Percentiles rank a stretch among this genome's conserved stretches.
Evolutionary conservation across 2,888 invertebrate species (phyloP).

Genomic region (Hyposoter dolosus): DNA sequence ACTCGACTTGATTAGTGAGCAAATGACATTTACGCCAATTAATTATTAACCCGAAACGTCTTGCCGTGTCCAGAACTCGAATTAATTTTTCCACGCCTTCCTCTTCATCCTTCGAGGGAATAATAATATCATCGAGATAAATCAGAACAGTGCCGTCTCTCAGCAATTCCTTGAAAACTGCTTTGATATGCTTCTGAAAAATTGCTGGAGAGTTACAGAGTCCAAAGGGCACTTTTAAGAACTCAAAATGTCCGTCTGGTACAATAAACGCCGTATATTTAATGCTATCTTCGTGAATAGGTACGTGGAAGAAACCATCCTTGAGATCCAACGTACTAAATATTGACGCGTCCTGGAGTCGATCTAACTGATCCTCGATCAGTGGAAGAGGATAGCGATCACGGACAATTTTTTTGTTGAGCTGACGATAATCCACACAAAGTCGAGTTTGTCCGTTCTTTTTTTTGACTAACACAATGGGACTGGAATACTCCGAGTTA

Average conservation of each 20-base stretch:
- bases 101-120: conserved; percentile 11
- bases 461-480: conserved; percentile 50
- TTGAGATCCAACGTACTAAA: conserved; percentile 44
- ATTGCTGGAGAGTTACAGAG: conserved; percentile 1
- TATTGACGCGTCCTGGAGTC: conserved; percentile 19
- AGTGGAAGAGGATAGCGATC: conserved; percentile 38
- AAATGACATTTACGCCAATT: conserved; percentile 7
- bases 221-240: conserved; percentile 1
- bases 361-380: conserved; percentile 29
- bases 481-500: conserved; percentile 43
- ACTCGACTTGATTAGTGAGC: not conserved
- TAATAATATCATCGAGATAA: conserved; percentile 20
- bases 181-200: conserved; percentile 43
- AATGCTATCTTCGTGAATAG: conserved; percentile 68
- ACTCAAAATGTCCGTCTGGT: conserved; percentile 70
- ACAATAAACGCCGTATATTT: conserved; percentile 76
- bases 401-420: conserved; percentile 40
- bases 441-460: conserved; percentile 53
- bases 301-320: conserved; percentile 63
- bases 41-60: not conserved
- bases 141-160: not conserved
- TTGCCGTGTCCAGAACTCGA: not conserved
- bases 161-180: not conserved
- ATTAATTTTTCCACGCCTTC: not conserved
- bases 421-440: conserved; percentile 45